phyloP scores from a whole-genome alignment of 2,797 vertebrate genomes.

The Dicrostonyx torquatus region DNA sequence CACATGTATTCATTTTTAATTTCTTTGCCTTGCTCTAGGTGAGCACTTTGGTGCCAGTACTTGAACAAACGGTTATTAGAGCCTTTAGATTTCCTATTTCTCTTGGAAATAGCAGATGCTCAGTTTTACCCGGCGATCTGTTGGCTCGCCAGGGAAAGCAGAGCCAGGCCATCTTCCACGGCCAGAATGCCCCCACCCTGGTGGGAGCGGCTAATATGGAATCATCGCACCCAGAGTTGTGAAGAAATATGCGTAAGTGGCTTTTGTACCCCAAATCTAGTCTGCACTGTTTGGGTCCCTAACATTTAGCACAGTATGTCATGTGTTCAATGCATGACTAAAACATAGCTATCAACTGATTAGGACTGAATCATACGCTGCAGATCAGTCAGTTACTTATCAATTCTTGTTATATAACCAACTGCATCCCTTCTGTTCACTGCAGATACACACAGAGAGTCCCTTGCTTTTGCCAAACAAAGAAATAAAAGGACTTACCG shows the following conservation, averaged over 20 bases:
- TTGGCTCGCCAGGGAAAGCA: neutral
- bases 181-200: neutral
- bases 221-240: neutral
- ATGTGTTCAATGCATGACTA: neutral
- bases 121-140: neutral
- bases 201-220: neutral
- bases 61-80: neutral
- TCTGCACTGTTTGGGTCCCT: neutral
- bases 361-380: neutral
- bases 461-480: neutral
- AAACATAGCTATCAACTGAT: neutral
- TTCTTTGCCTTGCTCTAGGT: neutral
- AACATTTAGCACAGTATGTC: neutral
- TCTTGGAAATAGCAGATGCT: neutral
- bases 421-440: accelerated
- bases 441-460: accelerated
- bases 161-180: neutral
- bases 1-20: neutral
- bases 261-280: neutral
- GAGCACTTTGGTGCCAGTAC: neutral
- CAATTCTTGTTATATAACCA: constrained; percentile 5
- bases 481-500: neutral
- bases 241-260: neutral
- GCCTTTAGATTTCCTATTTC: neutral
- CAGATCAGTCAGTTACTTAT: neutral